phyloP scores from a whole-genome alignment of 2,888 invertebrate species.

The Allophyes oxyacanthae region DNA sequence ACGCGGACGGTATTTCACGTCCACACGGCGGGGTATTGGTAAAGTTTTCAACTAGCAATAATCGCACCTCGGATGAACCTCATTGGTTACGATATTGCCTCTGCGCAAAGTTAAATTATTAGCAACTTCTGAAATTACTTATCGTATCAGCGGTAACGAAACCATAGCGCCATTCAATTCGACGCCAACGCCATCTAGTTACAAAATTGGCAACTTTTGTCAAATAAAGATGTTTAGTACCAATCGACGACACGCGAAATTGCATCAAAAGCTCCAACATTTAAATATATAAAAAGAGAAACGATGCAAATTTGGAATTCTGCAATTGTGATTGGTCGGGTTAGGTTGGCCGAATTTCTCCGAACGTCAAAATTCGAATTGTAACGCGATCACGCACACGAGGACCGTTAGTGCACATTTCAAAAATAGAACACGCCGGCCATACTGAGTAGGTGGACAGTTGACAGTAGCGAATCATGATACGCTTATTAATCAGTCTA shows the following conservation, averaged over 20 bases:
- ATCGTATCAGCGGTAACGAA: constrained; percentile 35
- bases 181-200: constrained; percentile 70
- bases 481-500: constrained; percentile 84
- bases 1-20: constrained; percentile 86
- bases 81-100: constrained; percentile 97
- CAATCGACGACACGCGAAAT: constrained; percentile 51
- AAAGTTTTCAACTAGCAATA: constrained; percentile 98
- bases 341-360: constrained; percentile 81
- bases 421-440: constrained; percentile 87
- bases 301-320: constrained; percentile 71
- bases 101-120: constrained; percentile 93
- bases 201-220: constrained; percentile 30
- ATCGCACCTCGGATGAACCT: constrained; percentile 95
- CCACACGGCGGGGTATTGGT: constrained; percentile 87
- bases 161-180: constrained; percentile 65
- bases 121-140: neutral
- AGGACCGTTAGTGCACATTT: constrained; percentile 88
- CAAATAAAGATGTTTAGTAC: constrained; percentile 13
- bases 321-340: constrained; percentile 67
- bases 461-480: constrained; percentile 81
- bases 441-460: constrained; percentile 83
- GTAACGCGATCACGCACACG: constrained; percentile 85
- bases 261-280: constrained; percentile 64
- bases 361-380: constrained; percentile 85
- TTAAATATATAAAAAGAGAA: constrained; percentile 83